Conservation (phyloP, 2,888 invertebrate genomes). For the Erebia ligea region DNA sequence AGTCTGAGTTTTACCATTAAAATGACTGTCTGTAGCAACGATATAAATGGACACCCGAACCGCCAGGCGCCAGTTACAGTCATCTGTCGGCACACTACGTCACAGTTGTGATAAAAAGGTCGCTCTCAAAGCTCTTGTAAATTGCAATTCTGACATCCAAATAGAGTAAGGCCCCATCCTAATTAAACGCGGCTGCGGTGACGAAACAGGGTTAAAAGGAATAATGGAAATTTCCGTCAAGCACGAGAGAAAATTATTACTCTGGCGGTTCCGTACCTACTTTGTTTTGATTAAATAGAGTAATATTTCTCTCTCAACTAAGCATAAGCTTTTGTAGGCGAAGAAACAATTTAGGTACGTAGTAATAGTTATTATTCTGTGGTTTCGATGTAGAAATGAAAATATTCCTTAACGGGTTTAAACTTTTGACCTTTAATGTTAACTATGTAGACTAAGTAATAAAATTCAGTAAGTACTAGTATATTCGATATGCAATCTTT, state of each 20-base stretch:
- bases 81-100: constrained; percentile 16
- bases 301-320: background rate
- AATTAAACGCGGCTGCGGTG: constrained; percentile 55
- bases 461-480: too few relatives aligned
- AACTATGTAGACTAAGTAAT: too few relatives aligned
- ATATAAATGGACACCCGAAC: constrained; percentile 26
- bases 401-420: too few relatives aligned
- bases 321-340: background rate
- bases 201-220: constrained; percentile 45
- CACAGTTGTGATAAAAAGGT: constrained; percentile 35
- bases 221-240: constrained; percentile 39
- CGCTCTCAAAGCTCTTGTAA: constrained; percentile 40
- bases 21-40: constrained; percentile 22
- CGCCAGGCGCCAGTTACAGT: constrained; percentile 2
- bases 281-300: background rate
- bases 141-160: constrained; percentile 42
- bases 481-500: too few relatives aligned
- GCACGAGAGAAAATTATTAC: background rate
- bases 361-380: too few relatives aligned
- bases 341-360: too few relatives aligned
- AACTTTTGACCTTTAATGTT: too few relatives aligned
- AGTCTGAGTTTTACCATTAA: constrained; percentile 24
- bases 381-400: too few relatives aligned
- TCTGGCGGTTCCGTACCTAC: background rate
- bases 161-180: constrained; percentile 47